Percentiles rank a stretch among this genome's conserved stretches.
Conservation (phyloP, 2,113 vertebrate species). For the Ophthalmolycus amberensis region DNA sequence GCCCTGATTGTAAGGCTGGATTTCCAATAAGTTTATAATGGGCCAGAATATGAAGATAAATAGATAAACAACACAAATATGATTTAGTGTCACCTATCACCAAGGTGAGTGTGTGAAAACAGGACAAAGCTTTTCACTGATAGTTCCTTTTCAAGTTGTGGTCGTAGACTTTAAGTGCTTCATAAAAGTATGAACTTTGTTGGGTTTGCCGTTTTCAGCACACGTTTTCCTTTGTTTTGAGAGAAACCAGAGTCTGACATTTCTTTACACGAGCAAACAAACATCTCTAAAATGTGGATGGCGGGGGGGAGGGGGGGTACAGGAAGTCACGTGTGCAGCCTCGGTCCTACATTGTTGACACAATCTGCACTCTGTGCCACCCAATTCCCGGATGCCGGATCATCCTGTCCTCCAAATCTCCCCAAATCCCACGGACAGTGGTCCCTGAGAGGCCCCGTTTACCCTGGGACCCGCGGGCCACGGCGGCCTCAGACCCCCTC, state of each 20-base stretch:
- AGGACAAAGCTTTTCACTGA: background rate
- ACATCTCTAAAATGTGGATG: slow-evolving; percentile 51
- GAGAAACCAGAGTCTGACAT: slow-evolving; percentile 40
- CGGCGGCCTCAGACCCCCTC: slow-evolving; percentile 59
- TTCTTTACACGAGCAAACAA: slow-evolving; percentile 56
- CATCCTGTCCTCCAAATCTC: slow-evolving; percentile 81
- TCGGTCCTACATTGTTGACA: slow-evolving; percentile 75
- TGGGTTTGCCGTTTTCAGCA: slow-evolving; percentile 6
- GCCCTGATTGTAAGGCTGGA: background rate
- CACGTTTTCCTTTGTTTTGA: slow-evolving; percentile 1
- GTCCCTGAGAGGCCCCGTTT: slow-evolving; percentile 76
- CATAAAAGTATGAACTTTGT: background rate
- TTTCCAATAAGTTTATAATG: background rate
- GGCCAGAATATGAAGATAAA: background rate
- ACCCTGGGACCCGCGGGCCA: slow-evolving; percentile 70
- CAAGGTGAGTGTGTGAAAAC: background rate
- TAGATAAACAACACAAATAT: background rate
- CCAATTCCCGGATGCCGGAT: slow-evolving; percentile 81
- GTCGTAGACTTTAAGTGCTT: background rate
- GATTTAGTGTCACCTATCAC: background rate
- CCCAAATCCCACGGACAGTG: slow-evolving; percentile 80
- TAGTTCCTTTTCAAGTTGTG: no score
- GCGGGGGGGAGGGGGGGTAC: background rate
- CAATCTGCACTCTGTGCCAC: slow-evolving; percentile 74
- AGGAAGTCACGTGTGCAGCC: slow-evolving; percentile 60